Evolutionary conservation across 2,113 vertebrate genomes (phyloP).

Genomic region (Andinoacara biseriatus): DNA sequence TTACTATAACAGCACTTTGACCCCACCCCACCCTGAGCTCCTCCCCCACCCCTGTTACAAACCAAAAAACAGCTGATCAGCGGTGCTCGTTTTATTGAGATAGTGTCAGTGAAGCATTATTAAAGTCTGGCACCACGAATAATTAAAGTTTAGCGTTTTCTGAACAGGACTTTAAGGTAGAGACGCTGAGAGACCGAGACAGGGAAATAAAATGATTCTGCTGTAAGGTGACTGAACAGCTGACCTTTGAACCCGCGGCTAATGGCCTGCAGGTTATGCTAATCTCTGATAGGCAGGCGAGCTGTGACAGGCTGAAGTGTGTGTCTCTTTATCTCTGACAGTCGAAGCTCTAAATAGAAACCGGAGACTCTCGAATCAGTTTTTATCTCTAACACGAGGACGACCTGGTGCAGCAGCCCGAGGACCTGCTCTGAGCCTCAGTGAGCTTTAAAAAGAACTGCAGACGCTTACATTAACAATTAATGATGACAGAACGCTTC

Average conservation of each 20-base stretch:
- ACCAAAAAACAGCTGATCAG: no score
- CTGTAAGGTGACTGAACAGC: not conserved
- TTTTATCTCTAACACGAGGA: slow-evolving; percentile 19
- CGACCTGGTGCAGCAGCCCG: not conserved
- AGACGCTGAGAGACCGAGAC: not conserved
- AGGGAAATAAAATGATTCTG: not conserved
- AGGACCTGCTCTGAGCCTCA: not conserved
- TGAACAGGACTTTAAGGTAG: not conserved
- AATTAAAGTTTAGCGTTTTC: not conserved
- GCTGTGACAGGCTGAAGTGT: slow-evolving; percentile 9
- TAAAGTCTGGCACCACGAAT: not conserved
- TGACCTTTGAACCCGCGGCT: not conserved
- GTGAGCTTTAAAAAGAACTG: not conserved
- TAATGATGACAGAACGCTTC: no score
- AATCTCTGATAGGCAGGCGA: not conserved
- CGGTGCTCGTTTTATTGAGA: no score
- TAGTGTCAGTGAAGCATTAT: not conserved
- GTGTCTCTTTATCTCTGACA: slow-evolving; percentile 50
- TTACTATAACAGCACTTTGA: no score
- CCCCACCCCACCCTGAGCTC: no score
- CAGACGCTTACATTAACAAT: not conserved
- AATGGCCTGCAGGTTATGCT: not conserved
- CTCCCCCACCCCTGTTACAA: no score
- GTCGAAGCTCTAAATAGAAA: slow-evolving; percentile 39
- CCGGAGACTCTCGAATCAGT: not conserved